Conservation (phyloP, 37 sponge, comb jelly and placozoan species). For the Ephydatia muelleri region DNA sequence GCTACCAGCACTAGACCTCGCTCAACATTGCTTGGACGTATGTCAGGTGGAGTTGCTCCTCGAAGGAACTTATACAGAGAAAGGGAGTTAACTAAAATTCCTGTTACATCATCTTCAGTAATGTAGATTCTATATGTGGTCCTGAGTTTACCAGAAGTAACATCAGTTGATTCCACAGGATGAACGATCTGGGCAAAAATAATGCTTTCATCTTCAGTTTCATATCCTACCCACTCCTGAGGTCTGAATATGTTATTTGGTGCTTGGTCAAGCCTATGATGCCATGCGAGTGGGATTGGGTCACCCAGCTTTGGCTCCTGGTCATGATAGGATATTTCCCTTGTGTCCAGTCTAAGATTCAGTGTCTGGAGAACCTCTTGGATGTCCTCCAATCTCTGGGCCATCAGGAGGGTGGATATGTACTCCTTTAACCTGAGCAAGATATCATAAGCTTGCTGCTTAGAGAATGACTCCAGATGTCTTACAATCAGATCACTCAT, state of each 20-base stretch:
- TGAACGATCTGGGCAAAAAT: conserved; percentile 51
- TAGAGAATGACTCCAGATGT: background rate
- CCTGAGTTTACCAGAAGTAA: background rate
- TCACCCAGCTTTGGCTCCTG: conserved; percentile 16
- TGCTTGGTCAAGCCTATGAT: conserved; percentile 45
- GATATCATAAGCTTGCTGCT: background rate
- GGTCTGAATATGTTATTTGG: conserved; percentile 42
- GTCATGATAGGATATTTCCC: background rate
- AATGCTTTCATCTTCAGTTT: conserved; percentile 11
- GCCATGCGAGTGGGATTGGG: conserved; percentile 33
- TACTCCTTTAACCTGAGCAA: background rate
- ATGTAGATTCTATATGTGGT: conserved; percentile 17
- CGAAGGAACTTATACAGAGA: conserved; percentile 56
- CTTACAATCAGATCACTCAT: background rate
- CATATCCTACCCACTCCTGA: conserved; percentile 66
- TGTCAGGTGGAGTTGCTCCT: background rate
- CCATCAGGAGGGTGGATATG: background rate
- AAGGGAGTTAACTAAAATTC: conserved; percentile 35
- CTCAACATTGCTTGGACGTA: background rate
- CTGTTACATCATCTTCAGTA: conserved; percentile 20
- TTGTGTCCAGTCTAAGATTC: background rate
- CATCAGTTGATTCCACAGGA: background rate
- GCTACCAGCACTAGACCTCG: background rate
- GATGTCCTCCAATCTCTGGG: background rate
- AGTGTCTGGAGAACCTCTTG: background rate